Evolutionary conservation across 2,113 vertebrate genomes (phyloP), one percentile per base, ranked within the genome.

Genomic region (Phyllostomus discolor): DNA sequence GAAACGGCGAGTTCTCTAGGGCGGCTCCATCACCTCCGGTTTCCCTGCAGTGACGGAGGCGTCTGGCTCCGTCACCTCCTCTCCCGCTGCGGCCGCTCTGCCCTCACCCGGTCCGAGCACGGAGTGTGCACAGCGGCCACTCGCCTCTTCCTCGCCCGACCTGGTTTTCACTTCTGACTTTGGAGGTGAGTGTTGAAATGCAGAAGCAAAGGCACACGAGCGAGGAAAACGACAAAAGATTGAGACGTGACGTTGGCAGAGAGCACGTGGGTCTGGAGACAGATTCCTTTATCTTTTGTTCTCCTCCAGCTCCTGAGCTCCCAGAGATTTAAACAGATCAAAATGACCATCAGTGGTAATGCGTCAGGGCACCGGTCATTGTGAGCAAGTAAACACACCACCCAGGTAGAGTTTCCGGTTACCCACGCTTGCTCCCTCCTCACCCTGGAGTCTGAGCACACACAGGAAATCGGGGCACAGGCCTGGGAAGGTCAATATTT

Each of bases 341-440:
- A 94, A 59, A 38, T n/a, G 19, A 24, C 28, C 46, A 26, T 52
- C 31, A 33, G 22, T 78, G 83, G 57, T 22, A 17, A 33, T n/a
- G 26, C 41, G 66, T 86, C 75, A 43, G 46, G 31, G 10, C 28
- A 19, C 26, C 57, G 17, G 6, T 24, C 11, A 31, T 59, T 15
- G 24, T 12, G 7, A 59, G 28, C 22, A 31, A 33, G 31, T 46
- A n/a, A 7, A 4, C 46, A 10, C 35, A 4, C 67, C 35, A 59
- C 67, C 22, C 19, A 48, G 19, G 10, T 4, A n/a, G 6, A 12
- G 10, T 57, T 3, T 50, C 69, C 22, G 10, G 24, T 66, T 33
- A 48, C 33, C 8, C 26, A 1, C 1, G 7, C 54, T 41, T 8
- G 0, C 3, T 28, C 52, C 20, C 10, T 26, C 1, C 10, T 33